Conservation (phyloP, 2,888 invertebrate species). For the Heteromyza rotundicornis region DNA sequence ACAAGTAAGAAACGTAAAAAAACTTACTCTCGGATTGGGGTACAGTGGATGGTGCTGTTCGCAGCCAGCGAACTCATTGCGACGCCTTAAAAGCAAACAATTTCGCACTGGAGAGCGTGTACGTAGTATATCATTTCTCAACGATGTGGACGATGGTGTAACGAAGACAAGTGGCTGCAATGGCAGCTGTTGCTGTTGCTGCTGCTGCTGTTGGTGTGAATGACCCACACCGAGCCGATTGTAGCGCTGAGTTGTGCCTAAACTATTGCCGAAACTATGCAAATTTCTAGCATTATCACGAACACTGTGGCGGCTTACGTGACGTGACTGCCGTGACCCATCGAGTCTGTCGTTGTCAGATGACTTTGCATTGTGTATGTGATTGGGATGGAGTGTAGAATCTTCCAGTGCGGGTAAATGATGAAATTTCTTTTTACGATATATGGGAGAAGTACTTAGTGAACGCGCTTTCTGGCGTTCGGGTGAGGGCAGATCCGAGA, state of each 20-base stretch:
- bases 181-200: conserved; percentile 26
- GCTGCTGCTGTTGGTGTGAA: conserved; percentile 35
- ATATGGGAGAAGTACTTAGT: conserved; percentile 58
- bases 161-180: conserved; percentile 32
- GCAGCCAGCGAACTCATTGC: conserved; percentile 50
- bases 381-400: conserved; percentile 29
- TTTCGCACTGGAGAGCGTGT: conserved; percentile 45
- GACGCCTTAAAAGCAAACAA: conserved; percentile 51
- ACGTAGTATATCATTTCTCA: too few species aligned
- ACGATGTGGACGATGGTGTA: background rate
- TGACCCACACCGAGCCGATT: conserved; percentile 46
- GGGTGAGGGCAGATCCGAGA: background rate
- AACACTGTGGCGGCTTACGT: conserved; percentile 49
- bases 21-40: conserved; percentile 27
- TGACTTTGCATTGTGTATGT: conserved; percentile 27
- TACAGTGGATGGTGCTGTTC: conserved; percentile 29
- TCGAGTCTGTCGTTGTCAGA: conserved; percentile 39
- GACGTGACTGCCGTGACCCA: conserved; percentile 47
- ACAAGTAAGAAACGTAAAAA: too few species aligned
- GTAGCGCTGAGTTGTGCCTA: conserved; percentile 36
- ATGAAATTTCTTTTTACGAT: conserved; percentile 51
- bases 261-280: conserved; percentile 47
- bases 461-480: conserved; percentile 52
- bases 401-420: conserved; percentile 45
- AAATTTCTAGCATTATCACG: conserved; percentile 13